A percentile compares a stretch with the other conserved stretches of the same genome.
Conservation (phyloP, 2,113 vertebrate species). For the Alexandromys fortis region DNA sequence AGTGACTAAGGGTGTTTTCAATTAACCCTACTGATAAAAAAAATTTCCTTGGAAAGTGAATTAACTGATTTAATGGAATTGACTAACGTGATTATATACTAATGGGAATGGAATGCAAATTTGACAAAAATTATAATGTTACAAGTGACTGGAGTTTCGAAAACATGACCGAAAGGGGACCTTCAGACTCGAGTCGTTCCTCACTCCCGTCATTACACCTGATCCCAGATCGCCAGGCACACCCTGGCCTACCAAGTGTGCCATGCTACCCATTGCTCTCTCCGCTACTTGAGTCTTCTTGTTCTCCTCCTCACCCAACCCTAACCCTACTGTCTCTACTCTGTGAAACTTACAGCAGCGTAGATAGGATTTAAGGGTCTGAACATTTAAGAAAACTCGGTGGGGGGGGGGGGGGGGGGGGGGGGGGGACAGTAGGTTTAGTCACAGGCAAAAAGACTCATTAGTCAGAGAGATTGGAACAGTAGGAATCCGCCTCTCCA, state of each 20-base stretch:
- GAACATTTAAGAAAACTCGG: slow-evolving; percentile 45
- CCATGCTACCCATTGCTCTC: neutral
- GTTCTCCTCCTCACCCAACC: neutral
- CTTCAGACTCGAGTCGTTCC: neutral
- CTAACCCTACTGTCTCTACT: neutral
- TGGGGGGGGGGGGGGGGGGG: too few relatives aligned
- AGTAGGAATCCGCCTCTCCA: slow-evolving; percentile 53
- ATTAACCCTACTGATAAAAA: neutral
- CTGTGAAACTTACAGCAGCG: neutral
- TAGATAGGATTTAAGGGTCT: neutral
- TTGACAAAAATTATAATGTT: neutral
- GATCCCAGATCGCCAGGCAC: neutral
- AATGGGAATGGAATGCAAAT: neutral
- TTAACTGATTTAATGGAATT: neutral
- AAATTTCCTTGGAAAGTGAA: slow-evolving; percentile 31
- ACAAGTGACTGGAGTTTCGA: neutral
- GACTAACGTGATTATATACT: neutral
- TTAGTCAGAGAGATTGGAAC: slow-evolving; percentile 60
- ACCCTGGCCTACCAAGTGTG: neutral
- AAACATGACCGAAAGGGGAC: neutral
- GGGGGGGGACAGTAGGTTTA: neutral
- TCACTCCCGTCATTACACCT: fast-evolving
- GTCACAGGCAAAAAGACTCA: neutral
- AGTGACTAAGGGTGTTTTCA: neutral
- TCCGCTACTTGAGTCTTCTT: neutral